A percentile compares a stretch with the other conserved stretches of the same genome.
These are phyloP conservation scores for Cirrhinus mrigala DNA, from an alignment of 2,797 vertebrate genomes.

Conservation along the genomic window DNA sequence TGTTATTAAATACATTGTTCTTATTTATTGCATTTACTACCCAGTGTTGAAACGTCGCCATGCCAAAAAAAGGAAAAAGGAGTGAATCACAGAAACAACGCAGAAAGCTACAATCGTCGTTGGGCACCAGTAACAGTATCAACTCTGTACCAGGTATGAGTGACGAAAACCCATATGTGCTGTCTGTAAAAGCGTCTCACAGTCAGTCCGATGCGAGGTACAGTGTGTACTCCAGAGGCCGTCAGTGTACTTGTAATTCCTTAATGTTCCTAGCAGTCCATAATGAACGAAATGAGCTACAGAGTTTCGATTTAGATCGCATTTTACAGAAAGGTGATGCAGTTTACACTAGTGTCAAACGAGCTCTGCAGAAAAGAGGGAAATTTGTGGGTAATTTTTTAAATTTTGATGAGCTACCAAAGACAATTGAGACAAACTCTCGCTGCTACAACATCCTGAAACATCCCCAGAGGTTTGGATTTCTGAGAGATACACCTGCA, in stretches of 20 bases:
- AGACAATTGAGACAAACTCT: neutral
- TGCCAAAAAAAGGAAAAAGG: neutral
- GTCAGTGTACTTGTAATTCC: too few relatives aligned
- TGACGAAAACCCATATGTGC: too few relatives aligned
- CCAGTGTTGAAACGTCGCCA: neutral
- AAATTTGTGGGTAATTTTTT: neutral
- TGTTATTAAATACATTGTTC: too few relatives aligned
- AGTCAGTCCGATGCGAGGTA: too few relatives aligned
- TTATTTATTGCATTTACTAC: too few relatives aligned
- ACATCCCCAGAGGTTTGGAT: conserved; percentile 12
- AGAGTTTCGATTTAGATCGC: neutral
- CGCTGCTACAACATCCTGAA: conserved; percentile 6
- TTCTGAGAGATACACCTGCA: neutral
- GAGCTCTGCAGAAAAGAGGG: neutral
- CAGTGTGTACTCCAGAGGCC: too few relatives aligned
- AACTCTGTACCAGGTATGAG: too few relatives aligned
- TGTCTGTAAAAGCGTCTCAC: too few relatives aligned
- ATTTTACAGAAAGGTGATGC: too few relatives aligned
- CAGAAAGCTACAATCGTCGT: neutral
- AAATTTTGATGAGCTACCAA: conserved; percentile 10
- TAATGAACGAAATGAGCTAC: neutral
- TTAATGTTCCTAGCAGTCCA: too few relatives aligned
- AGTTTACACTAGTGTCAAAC: conserved; percentile 19
- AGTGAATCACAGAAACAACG: conserved; percentile 12
- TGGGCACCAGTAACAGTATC: too few relatives aligned